Evolutionary conservation across 2,888 invertebrate genomes (phyloP).

Genomic region (Tenodera sinensis): DNA sequence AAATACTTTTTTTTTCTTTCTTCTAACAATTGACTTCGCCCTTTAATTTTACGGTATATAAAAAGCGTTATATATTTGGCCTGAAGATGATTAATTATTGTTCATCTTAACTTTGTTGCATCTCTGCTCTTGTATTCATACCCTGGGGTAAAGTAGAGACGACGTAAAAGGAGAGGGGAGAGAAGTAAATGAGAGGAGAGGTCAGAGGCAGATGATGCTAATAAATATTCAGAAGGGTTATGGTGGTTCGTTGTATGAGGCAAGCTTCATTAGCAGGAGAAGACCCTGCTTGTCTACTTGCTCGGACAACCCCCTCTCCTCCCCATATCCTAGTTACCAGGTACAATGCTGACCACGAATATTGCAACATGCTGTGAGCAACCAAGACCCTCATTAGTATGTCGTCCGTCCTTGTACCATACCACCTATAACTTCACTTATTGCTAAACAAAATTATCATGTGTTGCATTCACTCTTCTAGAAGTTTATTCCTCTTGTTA

Average conservation of each 20-base stretch:
- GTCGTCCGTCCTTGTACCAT: background rate
- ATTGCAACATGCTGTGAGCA: background rate
- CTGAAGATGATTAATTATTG: constrained; percentile 19
- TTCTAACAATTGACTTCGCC: background rate
- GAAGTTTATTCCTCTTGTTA: too few species aligned
- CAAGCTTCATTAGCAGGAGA: constrained; percentile 9
- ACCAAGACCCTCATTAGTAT: background rate
- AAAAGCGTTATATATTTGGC: constrained; percentile 7
- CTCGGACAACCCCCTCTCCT: constrained; percentile 5
- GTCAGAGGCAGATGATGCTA: constrained; percentile 23
- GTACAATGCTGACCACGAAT: background rate
- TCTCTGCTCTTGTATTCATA: constrained; percentile 17
- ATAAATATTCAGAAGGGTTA: constrained; percentile 25
- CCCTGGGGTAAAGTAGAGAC: constrained; percentile 8
- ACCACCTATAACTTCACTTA: background rate
- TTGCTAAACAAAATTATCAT: too few species aligned
- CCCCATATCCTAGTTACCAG: background rate
- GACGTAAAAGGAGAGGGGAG: background rate
- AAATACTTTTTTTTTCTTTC: background rate
- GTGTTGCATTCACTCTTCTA: too few species aligned
- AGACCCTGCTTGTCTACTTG: constrained; percentile 9
- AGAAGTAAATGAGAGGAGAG: constrained; percentile 4
- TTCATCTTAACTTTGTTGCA: constrained; percentile 22
- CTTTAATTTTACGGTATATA: background rate
- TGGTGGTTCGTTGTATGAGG: constrained; percentile 15